Evolutionary conservation across 2,797 vertebrate genomes (phyloP).

Genomic region (Spinus pinus): DNA sequence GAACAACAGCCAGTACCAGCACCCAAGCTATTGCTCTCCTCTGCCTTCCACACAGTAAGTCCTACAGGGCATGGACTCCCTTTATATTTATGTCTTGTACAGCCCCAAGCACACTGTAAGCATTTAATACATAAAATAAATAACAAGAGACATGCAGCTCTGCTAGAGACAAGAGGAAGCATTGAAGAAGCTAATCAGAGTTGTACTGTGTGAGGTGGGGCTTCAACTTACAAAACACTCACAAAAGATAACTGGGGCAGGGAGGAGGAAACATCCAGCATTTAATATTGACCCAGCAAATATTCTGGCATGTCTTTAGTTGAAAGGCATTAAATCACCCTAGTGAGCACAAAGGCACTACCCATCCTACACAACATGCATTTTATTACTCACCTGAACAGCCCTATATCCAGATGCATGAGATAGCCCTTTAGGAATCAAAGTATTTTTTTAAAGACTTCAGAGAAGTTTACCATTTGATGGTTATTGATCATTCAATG

Average conservation of each 20-base stretch:
- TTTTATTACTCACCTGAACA: neutral
- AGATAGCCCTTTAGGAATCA: neutral
- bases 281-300: neutral
- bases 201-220: neutral
- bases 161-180: conserved; percentile 8
- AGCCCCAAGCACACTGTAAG: conserved; percentile 41
- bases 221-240: neutral
- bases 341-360: neutral
- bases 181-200: conserved; percentile 18
- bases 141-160: conserved; percentile 27
- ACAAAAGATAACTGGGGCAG: neutral
- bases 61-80: conserved; percentile 25
- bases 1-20: neutral
- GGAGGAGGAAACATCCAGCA: neutral
- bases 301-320: neutral
- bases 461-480: neutral
- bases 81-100: conserved; percentile 54
- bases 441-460: neutral
- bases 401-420: neutral
- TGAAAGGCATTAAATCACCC: neutral
- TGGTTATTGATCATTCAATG: neutral
- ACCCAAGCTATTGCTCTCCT: neutral
- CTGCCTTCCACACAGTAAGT: neutral
- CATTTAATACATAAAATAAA: conserved; percentile 64
- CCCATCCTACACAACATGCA: fast-evolving